Evolutionary conservation across 2,888 invertebrate species (phyloP).

Genomic region (Lissonota sp.): DNA sequence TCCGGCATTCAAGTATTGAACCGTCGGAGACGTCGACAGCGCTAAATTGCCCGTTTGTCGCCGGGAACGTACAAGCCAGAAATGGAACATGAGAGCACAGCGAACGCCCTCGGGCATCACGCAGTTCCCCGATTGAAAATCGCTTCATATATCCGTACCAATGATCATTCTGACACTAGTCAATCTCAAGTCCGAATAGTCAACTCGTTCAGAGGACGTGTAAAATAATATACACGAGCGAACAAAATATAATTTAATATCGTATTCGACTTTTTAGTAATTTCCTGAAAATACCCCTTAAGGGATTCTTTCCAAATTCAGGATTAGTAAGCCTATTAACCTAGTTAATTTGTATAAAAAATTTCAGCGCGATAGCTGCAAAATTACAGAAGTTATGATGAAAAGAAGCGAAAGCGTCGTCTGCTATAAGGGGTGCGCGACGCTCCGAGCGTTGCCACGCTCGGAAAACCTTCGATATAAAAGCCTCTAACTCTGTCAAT

Average conservation of each 20-base stretch:
- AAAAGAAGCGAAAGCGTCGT: no score
- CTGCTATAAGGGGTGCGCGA: no score
- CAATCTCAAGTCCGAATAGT: constrained; percentile 19
- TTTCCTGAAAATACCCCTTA: no score
- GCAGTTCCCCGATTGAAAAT: constrained; percentile 35
- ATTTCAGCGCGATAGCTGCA: no score
- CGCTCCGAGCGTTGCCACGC: no score
- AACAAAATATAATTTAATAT: constrained; percentile 8
- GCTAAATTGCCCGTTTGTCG: constrained; percentile 79
- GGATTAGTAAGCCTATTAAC: no score
- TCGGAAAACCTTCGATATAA: no score
- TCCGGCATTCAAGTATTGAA: constrained; percentile 60
- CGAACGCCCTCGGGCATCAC: constrained; percentile 49
- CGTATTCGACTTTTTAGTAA: neutral
- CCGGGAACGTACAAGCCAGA: constrained; percentile 63
- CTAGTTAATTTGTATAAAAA: no score
- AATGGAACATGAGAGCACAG: constrained; percentile 22
- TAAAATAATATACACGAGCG: neutral
- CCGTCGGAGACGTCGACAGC: constrained; percentile 67
- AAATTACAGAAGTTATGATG: no score
- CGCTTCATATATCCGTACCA: constrained; percentile 36
- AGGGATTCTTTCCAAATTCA: no score
- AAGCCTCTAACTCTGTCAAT: no score
- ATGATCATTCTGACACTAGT: constrained; percentile 50
- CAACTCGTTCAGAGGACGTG: constrained; percentile 11